These are phyloP conservation scores for Pristiophorus japonicus DNA, from an alignment of 2,113 vertebrate genomes.

Conservation along the genomic window DNA sequence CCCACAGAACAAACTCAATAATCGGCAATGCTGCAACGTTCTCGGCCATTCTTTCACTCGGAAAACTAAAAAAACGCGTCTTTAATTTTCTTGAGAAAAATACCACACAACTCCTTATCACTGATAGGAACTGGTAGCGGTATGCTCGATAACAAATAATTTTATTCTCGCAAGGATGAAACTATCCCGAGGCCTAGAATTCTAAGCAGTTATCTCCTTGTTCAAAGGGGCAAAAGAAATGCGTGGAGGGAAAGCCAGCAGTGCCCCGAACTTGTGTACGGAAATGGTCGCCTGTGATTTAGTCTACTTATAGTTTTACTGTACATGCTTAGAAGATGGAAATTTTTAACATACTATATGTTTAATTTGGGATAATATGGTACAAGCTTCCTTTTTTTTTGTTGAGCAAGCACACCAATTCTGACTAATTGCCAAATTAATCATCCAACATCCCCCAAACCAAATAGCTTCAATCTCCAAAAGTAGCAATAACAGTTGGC, in stretches of 20 bases:
- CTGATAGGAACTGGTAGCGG: neutral
- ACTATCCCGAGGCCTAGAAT: neutral
- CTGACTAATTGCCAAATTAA: neutral
- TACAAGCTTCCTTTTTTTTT: neutral
- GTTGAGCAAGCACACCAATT: neutral
- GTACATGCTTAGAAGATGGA: constrained; percentile 29
- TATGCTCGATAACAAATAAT: neutral
- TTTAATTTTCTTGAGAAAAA: neutral
- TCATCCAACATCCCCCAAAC: neutral
- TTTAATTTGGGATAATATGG: neutral
- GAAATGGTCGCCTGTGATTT: neutral
- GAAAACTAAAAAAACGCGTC: neutral
- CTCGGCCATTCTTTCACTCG: neutral
- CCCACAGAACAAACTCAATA: neutral
- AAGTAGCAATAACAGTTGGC: neutral
- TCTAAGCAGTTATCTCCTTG: neutral
- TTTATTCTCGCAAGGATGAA: neutral
- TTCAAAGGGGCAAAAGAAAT: neutral
- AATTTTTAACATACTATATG: neutral
- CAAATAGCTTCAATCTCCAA: constrained; percentile 5
- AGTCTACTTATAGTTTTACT: constrained; percentile 4
- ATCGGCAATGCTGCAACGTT: neutral
- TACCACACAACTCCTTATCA: neutral
- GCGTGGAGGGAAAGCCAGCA: neutral
- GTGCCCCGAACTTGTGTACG: neutral